Conservation (phyloP, 2,888 invertebrate genomes). For the Papilio elwesi region DNA sequence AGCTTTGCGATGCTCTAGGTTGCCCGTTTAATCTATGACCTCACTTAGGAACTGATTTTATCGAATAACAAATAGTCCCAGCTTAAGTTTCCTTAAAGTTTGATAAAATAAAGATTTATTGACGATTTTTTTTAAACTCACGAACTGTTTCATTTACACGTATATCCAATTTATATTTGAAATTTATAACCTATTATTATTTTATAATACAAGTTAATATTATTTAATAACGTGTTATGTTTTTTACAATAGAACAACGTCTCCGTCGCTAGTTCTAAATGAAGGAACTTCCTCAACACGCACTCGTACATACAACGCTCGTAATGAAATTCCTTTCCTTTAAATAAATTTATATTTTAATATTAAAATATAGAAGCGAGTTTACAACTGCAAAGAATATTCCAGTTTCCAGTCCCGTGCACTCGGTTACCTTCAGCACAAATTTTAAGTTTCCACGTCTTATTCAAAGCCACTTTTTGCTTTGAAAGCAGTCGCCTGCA, state of each 20-base stretch:
- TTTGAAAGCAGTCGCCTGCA: slow-evolving; percentile 35
- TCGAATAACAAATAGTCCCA: slow-evolving; percentile 30
- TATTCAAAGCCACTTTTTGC: slow-evolving; percentile 39
- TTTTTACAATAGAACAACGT: no score
- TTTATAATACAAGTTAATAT: no score
- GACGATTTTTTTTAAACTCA: background rate
- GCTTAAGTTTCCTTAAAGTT: slow-evolving; percentile 14
- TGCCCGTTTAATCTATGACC: slow-evolving; percentile 25
- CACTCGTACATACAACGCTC: background rate
- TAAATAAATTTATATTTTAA: slow-evolving; percentile 22
- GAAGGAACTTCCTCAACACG: background rate
- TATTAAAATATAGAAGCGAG: slow-evolving; percentile 27
- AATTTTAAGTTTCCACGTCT: slow-evolving; percentile 37
- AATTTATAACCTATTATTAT: no score
- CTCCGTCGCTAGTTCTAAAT: background rate
- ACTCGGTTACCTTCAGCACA: slow-evolving; percentile 34
- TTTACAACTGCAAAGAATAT: slow-evolving; percentile 29
- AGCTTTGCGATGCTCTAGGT: slow-evolving; percentile 28
- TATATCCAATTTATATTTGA: no score
- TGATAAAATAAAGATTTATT: background rate
- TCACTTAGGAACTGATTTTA: slow-evolving; percentile 37
- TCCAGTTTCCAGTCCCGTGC: slow-evolving; percentile 34
- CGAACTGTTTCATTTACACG: background rate
- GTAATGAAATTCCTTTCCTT: slow-evolving; percentile 18
- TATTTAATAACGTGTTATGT: no score